Conservation (phyloP, 2,797 vertebrate species). For the Acropternis orthonyx region DNA sequence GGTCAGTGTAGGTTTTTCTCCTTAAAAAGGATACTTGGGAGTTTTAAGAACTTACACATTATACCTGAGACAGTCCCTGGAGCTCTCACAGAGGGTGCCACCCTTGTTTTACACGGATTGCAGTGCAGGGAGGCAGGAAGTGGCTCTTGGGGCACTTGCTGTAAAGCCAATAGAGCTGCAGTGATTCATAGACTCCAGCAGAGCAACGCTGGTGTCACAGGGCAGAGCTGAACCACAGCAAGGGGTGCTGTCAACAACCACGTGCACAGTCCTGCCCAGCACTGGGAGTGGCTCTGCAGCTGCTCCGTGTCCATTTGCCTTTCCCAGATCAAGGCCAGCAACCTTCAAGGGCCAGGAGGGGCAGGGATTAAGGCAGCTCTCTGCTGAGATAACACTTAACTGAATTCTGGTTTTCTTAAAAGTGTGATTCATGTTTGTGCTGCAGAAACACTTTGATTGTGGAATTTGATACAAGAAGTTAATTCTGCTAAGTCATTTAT, state of each 20-base stretch:
- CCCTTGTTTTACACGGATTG: not conserved
- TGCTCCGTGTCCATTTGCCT: not conserved
- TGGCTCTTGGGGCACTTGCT: not conserved
- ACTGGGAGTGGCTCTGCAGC: not conserved
- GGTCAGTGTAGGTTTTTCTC: not conserved
- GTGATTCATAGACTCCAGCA: rapidly evolving
- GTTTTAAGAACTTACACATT: not conserved
- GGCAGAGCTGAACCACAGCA: not conserved
- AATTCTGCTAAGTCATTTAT: not conserved
- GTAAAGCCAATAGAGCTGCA: not conserved
- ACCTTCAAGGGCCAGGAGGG: not conserved
- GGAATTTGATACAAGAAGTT: not conserved
- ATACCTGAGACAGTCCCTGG: not conserved
- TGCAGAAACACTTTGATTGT: not conserved
- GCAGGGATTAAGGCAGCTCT: not conserved
- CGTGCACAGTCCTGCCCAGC: not conserved
- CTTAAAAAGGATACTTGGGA: not conserved
- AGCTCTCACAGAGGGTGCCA: not conserved
- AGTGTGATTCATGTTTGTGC: no score
- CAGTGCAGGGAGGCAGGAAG: not conserved
- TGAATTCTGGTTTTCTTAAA: not conserved
- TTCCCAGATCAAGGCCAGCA: not conserved
- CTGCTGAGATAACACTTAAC: not conserved
- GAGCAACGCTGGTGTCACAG: not conserved
- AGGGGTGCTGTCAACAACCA: rapidly evolving